Base-by-base conservation (phyloP, 2,888 invertebrate species). In the Beris morrisii region DNA sequence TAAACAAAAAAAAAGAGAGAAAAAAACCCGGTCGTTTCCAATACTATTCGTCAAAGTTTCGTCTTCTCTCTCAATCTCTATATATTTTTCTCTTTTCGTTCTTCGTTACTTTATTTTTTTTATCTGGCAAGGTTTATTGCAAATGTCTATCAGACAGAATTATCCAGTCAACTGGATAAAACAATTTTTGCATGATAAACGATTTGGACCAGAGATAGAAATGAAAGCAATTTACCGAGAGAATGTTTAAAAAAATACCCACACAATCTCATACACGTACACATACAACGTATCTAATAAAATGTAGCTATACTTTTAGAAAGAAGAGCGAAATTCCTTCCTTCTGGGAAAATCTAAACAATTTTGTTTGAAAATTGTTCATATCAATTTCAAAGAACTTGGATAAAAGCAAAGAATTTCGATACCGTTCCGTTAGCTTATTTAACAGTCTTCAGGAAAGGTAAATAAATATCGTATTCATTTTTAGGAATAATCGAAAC, bases 181-280 rank as follows among this genome's bases (percentile, higher is more conserved):
- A 66, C 59, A 61, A 66, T 66, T 66, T 66, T 30, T 59, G 61
- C 66, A 66, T 59, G 58, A 66, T 66, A 66, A 66, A 66, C 66
- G 59, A 44, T 54, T 52, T 12, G 30, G 50, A 43, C 55, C 52
- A 46, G 31, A 57, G 61, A 43, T 38, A 38, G 38, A 38, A 38
- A 38, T 38, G 38, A 38, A 38, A 38, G 38, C 38, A 38, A 38
- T 38, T 38, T 38, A 38, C 3, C 38, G 38, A 38, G 38, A 38
- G 38, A 38, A 38, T 38, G 5, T 5, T 38, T 38, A 38, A 38
- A 32, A 32, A 38, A 38, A 38, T 31, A 38, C 48, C 61, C 11
- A 46, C 46, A 52, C 48, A 38, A n/a, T 7, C 48, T 48, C 11
- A 46, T 28, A 52, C 48, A 61, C 48, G 15, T 48, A 52, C 48